Conservation (phyloP, 2,797 vertebrate genomes). For the Loriculus beryllinus region DNA sequence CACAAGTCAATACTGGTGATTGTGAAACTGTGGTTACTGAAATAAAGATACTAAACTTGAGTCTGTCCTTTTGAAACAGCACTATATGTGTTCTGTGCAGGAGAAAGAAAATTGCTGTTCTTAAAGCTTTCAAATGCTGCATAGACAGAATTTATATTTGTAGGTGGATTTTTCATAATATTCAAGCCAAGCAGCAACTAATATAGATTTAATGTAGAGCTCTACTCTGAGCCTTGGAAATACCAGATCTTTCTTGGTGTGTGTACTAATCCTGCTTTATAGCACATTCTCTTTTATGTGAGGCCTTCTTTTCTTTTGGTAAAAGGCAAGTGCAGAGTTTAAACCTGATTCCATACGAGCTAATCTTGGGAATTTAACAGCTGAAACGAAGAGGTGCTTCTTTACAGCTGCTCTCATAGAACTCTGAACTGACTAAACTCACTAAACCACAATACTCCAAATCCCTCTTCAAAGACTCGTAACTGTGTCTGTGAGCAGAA, state of each 20-base stretch:
- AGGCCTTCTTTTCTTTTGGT: not conserved
- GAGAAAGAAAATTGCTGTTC: not conserved
- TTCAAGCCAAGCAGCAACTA: not conserved
- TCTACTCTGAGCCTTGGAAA: not conserved
- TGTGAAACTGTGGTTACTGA: not conserved
- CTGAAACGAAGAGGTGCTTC: not conserved
- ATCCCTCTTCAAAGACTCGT: not conserved
- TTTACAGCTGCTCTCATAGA: not conserved
- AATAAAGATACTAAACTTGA: not conserved
- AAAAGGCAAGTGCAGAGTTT: not conserved
- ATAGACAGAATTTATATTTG: not conserved
- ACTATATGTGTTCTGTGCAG: not conserved
- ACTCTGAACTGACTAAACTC: not conserved
- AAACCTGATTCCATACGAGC: not conserved
- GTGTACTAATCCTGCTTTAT: not conserved
- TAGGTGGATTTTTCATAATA: not conserved
- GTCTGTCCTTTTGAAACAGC: not conserved
- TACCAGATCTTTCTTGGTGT: not conserved
- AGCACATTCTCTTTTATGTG: not conserved
- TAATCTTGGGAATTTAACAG: not conserved
- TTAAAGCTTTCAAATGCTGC: not conserved
- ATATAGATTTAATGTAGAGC: not conserved
- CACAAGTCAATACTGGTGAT: not conserved
- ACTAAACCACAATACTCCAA: not conserved
- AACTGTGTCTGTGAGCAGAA: not conserved